Conservation (phyloP, 2,888 invertebrate genomes). For the Athalia cordata region DNA sequence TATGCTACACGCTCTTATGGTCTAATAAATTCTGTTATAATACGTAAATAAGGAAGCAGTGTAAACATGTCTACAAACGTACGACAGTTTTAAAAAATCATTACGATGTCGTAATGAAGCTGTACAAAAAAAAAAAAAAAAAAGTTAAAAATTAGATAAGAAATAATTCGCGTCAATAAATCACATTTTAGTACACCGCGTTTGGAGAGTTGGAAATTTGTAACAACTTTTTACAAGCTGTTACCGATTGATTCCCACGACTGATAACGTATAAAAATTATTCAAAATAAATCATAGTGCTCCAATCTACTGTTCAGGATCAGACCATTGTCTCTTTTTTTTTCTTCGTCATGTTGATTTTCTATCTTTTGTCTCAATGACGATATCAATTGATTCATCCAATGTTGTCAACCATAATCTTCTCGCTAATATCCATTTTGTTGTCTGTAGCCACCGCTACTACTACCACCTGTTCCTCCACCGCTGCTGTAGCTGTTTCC, state of each 20-base stretch:
- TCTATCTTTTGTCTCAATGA: neutral
- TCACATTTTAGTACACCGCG: too few species aligned
- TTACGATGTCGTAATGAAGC: too few species aligned
- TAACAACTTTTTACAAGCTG: too few species aligned
- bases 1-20: conserved; percentile 16
- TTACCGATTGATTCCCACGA: too few species aligned
- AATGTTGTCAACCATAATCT: neutral
- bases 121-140: too few species aligned
- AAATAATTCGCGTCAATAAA: too few species aligned
- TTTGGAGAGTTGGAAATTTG: too few species aligned
- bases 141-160: too few species aligned
- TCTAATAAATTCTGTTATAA: conserved; percentile 31
- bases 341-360: neutral
- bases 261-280: conserved; percentile 37
- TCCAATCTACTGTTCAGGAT: conserved; percentile 39
- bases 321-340: conserved; percentile 44
- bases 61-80: neutral
- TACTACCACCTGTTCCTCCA: conserved; percentile 54
- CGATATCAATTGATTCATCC: neutral
- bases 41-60: neutral
- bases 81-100: too few species aligned
- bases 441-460: conserved; percentile 60
- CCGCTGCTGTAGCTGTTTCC: conserved; percentile 61
- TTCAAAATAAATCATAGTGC: conserved; percentile 49
- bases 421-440: conserved; percentile 68